Evolutionary conservation across 2,113 vertebrate genomes (phyloP).

Genomic region (Gopherus evgoodei): DNA sequence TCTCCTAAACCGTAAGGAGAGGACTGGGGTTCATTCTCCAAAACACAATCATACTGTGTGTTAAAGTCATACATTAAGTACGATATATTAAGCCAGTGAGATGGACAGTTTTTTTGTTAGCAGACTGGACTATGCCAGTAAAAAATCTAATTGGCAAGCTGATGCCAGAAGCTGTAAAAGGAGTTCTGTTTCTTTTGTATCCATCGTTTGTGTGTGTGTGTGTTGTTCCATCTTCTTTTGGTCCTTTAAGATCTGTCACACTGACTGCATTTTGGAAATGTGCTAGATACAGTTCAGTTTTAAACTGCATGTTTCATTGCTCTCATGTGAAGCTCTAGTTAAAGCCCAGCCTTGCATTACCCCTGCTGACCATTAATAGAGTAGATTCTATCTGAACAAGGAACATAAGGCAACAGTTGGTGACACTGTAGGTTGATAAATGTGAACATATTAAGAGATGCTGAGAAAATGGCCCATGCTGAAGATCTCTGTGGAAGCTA

Average conservation of each 20-base stretch:
- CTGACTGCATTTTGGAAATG: fast-evolving
- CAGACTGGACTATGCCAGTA: neutral
- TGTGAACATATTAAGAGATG: slow-evolving; percentile 46
- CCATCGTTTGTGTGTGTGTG: slow-evolving; percentile 26
- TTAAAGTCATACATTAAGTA: neutral
- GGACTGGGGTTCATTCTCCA: neutral
- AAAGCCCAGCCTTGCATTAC: neutral
- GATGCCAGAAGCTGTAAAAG: slow-evolving; percentile 54
- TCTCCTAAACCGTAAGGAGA: neutral
- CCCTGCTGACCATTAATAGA: neutral
- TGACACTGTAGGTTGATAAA: slow-evolving; percentile 43
- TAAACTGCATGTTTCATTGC: neutral
- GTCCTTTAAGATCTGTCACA: neutral
- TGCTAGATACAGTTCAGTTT: neutral
- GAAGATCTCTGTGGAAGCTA: slow-evolving; percentile 52
- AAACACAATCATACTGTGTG: neutral
- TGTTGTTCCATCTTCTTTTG: neutral
- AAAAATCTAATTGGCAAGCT: neutral
- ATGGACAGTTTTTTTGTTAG: neutral
- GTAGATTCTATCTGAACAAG: neutral
- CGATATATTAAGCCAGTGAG: fast-evolving
- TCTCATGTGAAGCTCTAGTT: neutral
- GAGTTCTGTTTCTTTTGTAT: slow-evolving; percentile 51
- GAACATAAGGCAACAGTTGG: neutral
- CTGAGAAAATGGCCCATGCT: slow-evolving; percentile 18